Evolutionary conservation across 1,140 invertebrate genomes (phyloP).

Genomic region (Anastatus disparis): DNA sequence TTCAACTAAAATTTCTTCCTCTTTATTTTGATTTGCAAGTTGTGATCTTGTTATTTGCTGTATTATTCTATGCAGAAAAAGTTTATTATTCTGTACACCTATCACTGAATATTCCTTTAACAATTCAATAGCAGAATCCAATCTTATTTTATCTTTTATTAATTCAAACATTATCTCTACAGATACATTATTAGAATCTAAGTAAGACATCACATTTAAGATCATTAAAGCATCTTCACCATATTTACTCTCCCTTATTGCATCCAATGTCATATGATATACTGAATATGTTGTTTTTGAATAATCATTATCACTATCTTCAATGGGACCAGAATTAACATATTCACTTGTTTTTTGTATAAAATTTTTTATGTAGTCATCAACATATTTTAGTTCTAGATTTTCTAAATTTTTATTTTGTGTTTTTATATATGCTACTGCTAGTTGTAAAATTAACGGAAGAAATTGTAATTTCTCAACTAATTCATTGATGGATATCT

Average conservation of each 20-base stretch:
- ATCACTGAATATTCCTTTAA: too few relatives aligned
- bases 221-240: too few relatives aligned
- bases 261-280: conserved; percentile 43
- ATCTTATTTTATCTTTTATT: too few relatives aligned
- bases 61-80: too few relatives aligned
- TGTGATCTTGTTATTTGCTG: too few relatives aligned
- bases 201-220: too few relatives aligned
- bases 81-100: too few relatives aligned
- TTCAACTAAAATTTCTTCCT: too few relatives aligned
- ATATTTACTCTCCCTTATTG: conserved; percentile 30
- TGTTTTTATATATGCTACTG: not conserved
- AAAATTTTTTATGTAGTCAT: conserved; percentile 1
- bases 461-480: not conserved
- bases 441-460: conserved; percentile 14
- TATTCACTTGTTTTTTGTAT: not conserved
- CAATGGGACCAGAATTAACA: not conserved
- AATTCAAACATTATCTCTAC: too few relatives aligned
- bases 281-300: conserved; percentile 40
- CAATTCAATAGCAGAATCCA: too few relatives aligned
- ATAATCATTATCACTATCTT: conserved; percentile 34
- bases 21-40: too few relatives aligned
- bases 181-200: too few relatives aligned
- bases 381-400: not conserved
- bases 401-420: conserved; percentile 5
- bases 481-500: not conserved